Evolutionary conservation across 2,797 vertebrate genomes (phyloP), one percentile per base, ranked within the genome.

Genomic region (Iguana delicatissima): DNA sequence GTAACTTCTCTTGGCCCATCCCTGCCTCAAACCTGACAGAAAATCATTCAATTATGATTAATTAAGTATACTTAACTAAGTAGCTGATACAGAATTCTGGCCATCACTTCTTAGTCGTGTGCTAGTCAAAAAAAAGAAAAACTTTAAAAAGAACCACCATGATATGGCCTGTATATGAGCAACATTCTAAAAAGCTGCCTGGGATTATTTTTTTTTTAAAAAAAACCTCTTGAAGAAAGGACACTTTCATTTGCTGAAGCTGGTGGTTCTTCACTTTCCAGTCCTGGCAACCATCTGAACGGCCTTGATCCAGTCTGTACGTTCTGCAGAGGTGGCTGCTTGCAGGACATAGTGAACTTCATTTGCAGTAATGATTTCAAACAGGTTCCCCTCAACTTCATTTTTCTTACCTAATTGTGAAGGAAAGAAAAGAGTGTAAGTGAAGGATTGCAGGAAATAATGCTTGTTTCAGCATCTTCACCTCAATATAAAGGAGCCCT

Each of bases 311-410:
- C 99, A 99, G 16, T 99, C 98, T 12, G 97, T 99, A 73, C 98
- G 98, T 88, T 99, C 99, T 50, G 98, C 93, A 0, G 96, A 89
- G 7, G 98, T 98, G 2, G 98, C 98, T 0, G 98, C 99, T 97
- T 99, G 99, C 93, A 99, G 93, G 93, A 98, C 98, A 92, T 99
- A 99, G 92, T 99, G 99, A 67, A 96, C 96, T 93, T 99, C 99
- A 18, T 98, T 97, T 26, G 99, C 98, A 9, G 99, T 99, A 97
- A 99, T 99, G 97, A 99, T 98, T 97, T 99, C 99, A 96, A 99
- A 99, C 85, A 99, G 98, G 95, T 99, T 98, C 67, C 98, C 98
- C 0, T 98, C 98, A 38, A 96, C 89, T 0, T 99, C 98, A 5
- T 97, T 95, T 92, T 96, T 99, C 96, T 98, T 99, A 92, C 98